Percentiles rank a stretch among this genome's conserved stretches.
Conservation (phyloP, 2,113 vertebrate species). For the Passer domesticus region DNA sequence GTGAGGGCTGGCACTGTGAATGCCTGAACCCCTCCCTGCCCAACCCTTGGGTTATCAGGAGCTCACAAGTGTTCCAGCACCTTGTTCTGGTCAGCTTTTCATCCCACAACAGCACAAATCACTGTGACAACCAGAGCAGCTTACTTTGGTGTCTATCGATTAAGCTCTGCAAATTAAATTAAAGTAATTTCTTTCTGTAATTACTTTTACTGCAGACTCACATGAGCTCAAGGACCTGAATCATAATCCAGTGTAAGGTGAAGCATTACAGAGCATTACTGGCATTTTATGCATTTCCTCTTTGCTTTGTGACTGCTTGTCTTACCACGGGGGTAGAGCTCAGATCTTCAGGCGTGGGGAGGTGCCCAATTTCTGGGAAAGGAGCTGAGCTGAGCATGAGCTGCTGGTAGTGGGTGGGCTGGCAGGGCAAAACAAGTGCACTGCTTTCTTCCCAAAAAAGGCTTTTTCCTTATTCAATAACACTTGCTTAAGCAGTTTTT, state of each 20-base stretch:
- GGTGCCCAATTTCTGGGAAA: background rate
- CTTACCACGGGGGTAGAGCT: background rate
- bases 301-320: background rate
- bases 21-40: background rate
- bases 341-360: background rate
- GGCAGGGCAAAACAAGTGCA: background rate
- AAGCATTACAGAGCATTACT: background rate
- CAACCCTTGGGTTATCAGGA: background rate
- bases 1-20: background rate
- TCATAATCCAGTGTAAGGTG: background rate
- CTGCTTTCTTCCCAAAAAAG: background rate
- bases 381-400: background rate
- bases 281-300: background rate
- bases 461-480: background rate
- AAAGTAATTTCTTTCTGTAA: slow-evolving; percentile 13
- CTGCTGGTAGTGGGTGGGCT: background rate
- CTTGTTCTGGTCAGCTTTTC: background rate
- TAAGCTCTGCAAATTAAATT: slow-evolving; percentile 34
- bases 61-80: background rate
- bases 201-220: background rate
- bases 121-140: background rate
- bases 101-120: background rate
- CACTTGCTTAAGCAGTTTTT: background rate
- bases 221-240: background rate
- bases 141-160: background rate